phyloP scores from a whole-genome alignment of 2,113 vertebrate genomes.

The Notiomystis cincta region DNA sequence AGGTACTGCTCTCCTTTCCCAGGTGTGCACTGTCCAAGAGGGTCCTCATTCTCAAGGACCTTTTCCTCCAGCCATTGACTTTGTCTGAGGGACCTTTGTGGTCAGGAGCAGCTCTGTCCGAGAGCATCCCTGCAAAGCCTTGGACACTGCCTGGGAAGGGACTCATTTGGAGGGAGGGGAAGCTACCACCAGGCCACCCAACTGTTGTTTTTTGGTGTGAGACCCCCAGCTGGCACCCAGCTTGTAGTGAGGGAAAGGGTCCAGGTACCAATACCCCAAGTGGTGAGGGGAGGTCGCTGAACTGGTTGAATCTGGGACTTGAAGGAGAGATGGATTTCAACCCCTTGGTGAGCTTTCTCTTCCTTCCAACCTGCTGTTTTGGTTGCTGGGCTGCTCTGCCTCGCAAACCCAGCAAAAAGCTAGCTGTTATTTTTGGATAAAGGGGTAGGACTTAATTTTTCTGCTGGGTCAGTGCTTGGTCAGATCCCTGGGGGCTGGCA shows the following conservation, averaged over 20 bases:
- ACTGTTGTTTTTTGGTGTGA: fast-evolving
- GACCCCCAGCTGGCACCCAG: fast-evolving
- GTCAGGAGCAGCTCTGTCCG: background rate
- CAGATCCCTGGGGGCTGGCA: background rate
- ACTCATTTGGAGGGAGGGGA: fast-evolving
- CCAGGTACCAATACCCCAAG: background rate
- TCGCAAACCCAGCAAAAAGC: background rate
- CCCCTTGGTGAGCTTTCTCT: fast-evolving
- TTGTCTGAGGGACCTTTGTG: background rate
- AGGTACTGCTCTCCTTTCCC: background rate
- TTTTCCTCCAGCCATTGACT: background rate
- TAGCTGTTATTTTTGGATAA: background rate
- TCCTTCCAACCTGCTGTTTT: background rate
- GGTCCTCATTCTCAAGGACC: background rate
- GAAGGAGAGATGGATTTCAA: background rate
- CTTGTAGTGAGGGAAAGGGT: background rate
- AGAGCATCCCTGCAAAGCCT: background rate
- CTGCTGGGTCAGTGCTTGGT: background rate
- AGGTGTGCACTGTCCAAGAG: background rate
- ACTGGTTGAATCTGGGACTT: background rate
- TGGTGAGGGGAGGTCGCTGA: background rate
- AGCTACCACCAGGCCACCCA: background rate
- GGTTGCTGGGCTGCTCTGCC: background rate
- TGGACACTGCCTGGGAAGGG: background rate
- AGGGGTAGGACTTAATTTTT: background rate